A percentile compares a stretch with the other conserved stretches of the same genome.
Evolutionary conservation across 2,888 invertebrate species (phyloP).

Genomic region (Tanypteryx hageni): DNA sequence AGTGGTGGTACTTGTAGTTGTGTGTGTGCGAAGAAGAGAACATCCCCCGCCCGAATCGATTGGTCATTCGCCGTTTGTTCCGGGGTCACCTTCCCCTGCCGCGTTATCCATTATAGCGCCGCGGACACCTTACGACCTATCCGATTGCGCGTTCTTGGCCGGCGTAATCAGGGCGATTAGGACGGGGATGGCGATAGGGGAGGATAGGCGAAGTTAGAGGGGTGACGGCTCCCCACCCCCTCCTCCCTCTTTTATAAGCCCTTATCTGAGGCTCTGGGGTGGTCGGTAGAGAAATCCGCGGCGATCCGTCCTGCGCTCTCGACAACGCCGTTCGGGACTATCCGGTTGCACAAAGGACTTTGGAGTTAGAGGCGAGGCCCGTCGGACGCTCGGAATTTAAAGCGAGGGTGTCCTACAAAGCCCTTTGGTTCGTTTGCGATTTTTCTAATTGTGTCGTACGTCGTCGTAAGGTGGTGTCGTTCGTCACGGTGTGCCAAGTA

Average conservation of each 20-base stretch:
- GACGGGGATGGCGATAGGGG: not conserved
- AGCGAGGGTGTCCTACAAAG: not conserved
- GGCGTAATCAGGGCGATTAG: conserved; percentile 25
- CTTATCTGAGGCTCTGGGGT: conserved; percentile 1
- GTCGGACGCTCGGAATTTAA: not conserved
- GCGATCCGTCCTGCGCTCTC: conserved; percentile 12
- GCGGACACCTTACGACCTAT: conserved; percentile 33
- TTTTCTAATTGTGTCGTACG: not conserved
- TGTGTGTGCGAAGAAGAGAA: too few relatives aligned
- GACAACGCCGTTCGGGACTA: not conserved
- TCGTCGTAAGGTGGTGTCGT: not conserved
- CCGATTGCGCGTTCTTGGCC: conserved; percentile 1
- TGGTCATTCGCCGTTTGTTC: conserved; percentile 27
- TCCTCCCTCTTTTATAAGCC: not conserved
- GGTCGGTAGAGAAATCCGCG: not conserved
- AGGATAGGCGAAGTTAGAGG: not conserved
- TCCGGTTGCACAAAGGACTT: conserved; percentile 19
- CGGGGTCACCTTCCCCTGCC: not conserved
- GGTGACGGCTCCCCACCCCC: too few relatives aligned
- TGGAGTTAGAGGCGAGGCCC: not conserved
- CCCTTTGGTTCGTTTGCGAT: not conserved
- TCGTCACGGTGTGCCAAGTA: too few relatives aligned
- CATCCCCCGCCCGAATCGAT: not conserved
- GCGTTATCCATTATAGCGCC: not conserved
- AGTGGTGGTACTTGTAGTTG: too few relatives aligned